Conservation (phyloP, 2,797 vertebrate species). For the Cephalopachus bancanus region DNA sequence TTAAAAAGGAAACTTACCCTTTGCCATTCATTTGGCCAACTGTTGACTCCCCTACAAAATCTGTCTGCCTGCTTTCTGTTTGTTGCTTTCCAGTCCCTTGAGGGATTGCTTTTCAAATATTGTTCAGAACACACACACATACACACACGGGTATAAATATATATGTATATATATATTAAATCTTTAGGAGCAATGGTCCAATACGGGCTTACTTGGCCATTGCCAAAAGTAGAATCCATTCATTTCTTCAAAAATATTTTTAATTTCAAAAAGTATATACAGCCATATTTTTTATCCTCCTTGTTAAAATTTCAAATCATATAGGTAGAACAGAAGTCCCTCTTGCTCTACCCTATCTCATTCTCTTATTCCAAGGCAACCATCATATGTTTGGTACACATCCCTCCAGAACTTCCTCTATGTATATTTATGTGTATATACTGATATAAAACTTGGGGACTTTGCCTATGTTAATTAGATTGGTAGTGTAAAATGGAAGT, state of each 20-base stretch:
- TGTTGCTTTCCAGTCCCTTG: not conserved
- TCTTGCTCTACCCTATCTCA: not conserved
- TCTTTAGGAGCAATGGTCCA: not conserved
- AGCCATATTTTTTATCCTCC: not conserved
- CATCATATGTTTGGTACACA: not conserved
- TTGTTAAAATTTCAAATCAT: conserved; percentile 5
- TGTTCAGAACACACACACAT: not conserved
- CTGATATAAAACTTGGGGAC: not conserved
- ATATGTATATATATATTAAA: not conserved
- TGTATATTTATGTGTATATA: not conserved
- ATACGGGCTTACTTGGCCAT: not conserved
- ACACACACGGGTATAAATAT: too few species aligned
- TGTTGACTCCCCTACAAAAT: not conserved
- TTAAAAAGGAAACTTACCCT: not conserved
- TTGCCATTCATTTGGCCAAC: not conserved
- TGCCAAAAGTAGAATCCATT: not conserved
- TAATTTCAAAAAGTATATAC: not conserved
- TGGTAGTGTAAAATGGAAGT: not conserved
- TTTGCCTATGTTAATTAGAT: conserved; percentile 1
- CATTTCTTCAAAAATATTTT: not conserved
- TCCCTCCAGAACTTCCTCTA: not conserved
- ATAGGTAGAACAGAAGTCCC: not conserved
- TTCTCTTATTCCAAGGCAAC: not conserved
- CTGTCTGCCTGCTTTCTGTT: not conserved
- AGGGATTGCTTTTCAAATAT: not conserved